Percentiles rank a stretch among this genome's conserved stretches.
These are phyloP conservation scores for Gerosis bhagava DNA, from an alignment of 2,888 invertebrate genomes.

Conservation along the genomic window DNA sequence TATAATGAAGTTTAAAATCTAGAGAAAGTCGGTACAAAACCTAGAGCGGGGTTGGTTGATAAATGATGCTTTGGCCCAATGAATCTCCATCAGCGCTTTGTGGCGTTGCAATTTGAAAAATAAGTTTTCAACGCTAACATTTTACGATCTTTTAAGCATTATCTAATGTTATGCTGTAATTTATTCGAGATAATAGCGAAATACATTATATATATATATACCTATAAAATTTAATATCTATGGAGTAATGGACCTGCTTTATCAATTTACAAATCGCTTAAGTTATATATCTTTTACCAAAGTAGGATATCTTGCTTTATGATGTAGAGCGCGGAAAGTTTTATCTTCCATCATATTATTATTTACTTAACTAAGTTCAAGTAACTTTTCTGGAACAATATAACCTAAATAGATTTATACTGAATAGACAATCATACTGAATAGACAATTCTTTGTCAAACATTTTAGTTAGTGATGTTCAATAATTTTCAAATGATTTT, in stretches of 20 bases:
- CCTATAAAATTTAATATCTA: no score
- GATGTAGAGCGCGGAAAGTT: conserved; percentile 3
- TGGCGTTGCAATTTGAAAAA: conserved; percentile 62
- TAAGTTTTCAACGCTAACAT: conserved; percentile 45
- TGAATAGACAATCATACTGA: no score
- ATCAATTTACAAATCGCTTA: conserved; percentile 17
- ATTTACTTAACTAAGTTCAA: no score
- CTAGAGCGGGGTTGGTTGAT: conserved; percentile 66
- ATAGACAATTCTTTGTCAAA: no score
- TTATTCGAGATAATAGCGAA: conserved; percentile 11
- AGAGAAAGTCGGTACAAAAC: conserved; percentile 54
- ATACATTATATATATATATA: conserved; percentile 5
- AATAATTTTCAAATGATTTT: no score
- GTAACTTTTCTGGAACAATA: no score
- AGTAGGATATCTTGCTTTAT: conserved; percentile 10
- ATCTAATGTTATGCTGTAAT: conserved; percentile 16
- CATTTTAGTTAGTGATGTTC: no score
- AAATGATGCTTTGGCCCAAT: conserved; percentile 70
- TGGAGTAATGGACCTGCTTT: conserved; percentile 18
- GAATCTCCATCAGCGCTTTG: conserved; percentile 71
- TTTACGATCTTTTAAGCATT: conserved; percentile 36
- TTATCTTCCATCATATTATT: not conserved
- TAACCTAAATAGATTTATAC: no score
- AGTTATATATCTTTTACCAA: conserved; percentile 3
- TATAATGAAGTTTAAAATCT: conserved; percentile 61